Percentiles rank a stretch among this genome's conserved stretches.
These are phyloP conservation scores for Cyprinodon diabolis DNA, from an alignment of 2,797 vertebrate species.

Conservation along the genomic window DNA sequence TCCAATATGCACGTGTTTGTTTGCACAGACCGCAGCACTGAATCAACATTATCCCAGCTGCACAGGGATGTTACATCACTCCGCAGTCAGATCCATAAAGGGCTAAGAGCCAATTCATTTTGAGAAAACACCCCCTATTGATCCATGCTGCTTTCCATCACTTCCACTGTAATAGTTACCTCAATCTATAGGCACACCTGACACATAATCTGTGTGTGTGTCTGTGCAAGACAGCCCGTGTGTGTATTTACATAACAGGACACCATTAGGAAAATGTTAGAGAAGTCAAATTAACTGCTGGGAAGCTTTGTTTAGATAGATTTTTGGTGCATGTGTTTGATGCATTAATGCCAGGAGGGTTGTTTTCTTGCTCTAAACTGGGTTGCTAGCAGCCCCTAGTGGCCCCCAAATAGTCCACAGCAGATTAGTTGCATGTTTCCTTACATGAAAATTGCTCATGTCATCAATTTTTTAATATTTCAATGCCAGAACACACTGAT, in stretches of 20 bases:
- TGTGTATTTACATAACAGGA: constrained; percentile 47
- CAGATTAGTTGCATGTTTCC: constrained; percentile 17
- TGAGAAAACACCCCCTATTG: constrained; percentile 78
- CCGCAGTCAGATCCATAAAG: constrained; percentile 75
- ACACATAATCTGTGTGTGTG: constrained; percentile 65
- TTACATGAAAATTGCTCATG: constrained; percentile 14
- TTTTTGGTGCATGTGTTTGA: constrained; percentile 31
- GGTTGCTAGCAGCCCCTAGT: constrained; percentile 79
- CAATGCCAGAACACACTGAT: constrained; percentile 53
- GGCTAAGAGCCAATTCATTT: constrained; percentile 80
- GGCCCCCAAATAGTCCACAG: constrained; percentile 54
- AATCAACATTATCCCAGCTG: constrained; percentile 70
- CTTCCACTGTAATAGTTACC: constrained; percentile 71
- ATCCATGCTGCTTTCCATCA: constrained; percentile 76
- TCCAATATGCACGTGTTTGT: constrained; percentile 39
- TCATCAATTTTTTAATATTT: constrained; percentile 22
- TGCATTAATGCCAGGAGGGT: constrained; percentile 16
- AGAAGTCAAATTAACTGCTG: constrained; percentile 24
- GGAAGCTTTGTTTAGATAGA: constrained; percentile 34
- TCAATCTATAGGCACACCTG: constrained; percentile 70
- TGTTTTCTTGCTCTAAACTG: constrained; percentile 55
- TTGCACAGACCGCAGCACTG: constrained; percentile 42
- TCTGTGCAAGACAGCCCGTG: constrained; percentile 22
- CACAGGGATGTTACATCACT: constrained; percentile 68
- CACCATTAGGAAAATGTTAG: constrained; percentile 10